These are phyloP conservation scores for Lymantria monacha DNA, from an alignment of 2,888 invertebrate species.

Conservation along the genomic window DNA sequence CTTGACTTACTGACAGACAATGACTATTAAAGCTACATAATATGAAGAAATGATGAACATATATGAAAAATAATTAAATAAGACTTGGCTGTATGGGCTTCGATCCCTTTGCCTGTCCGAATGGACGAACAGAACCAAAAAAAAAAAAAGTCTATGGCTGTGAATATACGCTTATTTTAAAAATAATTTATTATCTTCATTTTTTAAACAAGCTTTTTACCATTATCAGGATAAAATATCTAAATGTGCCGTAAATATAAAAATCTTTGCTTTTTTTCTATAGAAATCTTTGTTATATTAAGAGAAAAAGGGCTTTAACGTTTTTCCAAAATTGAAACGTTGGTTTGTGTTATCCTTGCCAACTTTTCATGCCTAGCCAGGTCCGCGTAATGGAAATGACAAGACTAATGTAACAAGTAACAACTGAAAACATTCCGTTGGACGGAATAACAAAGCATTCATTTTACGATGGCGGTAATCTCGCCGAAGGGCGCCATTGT, in stretches of 20 bases:
- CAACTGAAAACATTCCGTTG: conserved; percentile 73
- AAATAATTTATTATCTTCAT: conserved; percentile 7
- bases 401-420: conserved; percentile 77
- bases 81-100: no score
- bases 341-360: conserved; percentile 38
- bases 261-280: background rate
- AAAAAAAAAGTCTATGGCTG: no score
- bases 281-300: conserved; percentile 20
- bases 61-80: no score
- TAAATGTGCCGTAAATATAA: background rate
- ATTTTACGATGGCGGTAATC: conserved; percentile 81
- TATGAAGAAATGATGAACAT: no score
- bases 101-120: no score
- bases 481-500: conserved; percentile 79
- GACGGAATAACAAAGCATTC: conserved; percentile 77
- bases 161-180: background rate
- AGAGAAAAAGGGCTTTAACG: conserved; percentile 26
- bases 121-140: no score
- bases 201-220: background rate
- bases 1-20: no score
- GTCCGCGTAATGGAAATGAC: conserved; percentile 68
- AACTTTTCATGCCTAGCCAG: conserved; percentile 58
- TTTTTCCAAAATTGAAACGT: conserved; percentile 53
- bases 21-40: no score
- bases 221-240: background rate